phyloP scores from a whole-genome alignment of 2,888 invertebrate species.

The Aphidoletes aphidimyza region DNA sequence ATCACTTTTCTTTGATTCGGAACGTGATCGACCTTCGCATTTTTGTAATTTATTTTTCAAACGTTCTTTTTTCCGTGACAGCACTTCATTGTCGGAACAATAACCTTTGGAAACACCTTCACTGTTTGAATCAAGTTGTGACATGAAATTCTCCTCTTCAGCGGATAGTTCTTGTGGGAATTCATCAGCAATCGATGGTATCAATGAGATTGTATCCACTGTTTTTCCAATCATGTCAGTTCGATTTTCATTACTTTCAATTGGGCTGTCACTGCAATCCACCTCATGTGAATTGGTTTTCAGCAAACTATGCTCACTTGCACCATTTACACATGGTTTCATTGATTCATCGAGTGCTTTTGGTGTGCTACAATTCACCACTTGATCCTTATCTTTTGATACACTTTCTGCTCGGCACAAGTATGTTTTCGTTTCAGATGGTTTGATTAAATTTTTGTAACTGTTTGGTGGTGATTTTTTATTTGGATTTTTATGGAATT shows the following conservation, averaged over 20 bases:
- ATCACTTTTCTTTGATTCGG: slow-evolving; percentile 66
- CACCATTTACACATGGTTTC: slow-evolving; percentile 58
- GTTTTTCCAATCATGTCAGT: neutral
- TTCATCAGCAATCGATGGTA: slow-evolving; percentile 15
- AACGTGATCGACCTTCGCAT: slow-evolving; percentile 65
- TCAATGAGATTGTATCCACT: neutral
- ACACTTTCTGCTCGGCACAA: slow-evolving; percentile 59
- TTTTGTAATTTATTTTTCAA: slow-evolving; percentile 1
- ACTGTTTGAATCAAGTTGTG: neutral
- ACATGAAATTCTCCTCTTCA: slow-evolving; percentile 39
- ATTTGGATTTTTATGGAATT: slow-evolving; percentile 60
- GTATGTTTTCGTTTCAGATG: slow-evolving; percentile 65
- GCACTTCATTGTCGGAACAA: slow-evolving; percentile 52
- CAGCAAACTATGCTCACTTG: neutral
- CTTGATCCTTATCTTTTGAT: neutral
- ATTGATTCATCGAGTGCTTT: slow-evolving; percentile 59
- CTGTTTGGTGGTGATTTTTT: slow-evolving; percentile 65
- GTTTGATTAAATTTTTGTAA: slow-evolving; percentile 66
- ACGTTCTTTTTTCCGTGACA: slow-evolving; percentile 39
- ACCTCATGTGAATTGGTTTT: neutral
- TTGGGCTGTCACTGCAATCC: neutral
- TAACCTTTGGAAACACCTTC: slow-evolving; percentile 36
- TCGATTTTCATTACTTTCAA: neutral
- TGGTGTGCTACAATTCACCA: neutral
- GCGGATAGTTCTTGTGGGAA: slow-evolving; percentile 8